Evolutionary conservation across 2,797 vertebrate genomes (phyloP).

Genomic region (Rhadinocentrus ornatus): DNA sequence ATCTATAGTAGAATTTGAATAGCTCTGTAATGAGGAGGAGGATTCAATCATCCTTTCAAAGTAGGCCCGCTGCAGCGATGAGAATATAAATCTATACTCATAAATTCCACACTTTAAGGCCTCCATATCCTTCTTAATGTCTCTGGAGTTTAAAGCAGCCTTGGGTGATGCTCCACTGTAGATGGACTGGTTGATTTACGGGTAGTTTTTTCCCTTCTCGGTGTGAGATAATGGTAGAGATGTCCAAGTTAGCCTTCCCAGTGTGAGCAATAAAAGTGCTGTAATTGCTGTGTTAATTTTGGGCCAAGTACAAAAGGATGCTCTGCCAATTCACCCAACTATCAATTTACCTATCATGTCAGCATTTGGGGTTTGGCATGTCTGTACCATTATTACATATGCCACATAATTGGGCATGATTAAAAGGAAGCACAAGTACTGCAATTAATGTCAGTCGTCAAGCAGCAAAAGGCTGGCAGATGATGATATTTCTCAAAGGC

Average conservation of each 20-base stretch:
- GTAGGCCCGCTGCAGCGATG: conserved; percentile 68
- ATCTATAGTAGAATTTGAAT: conserved; percentile 74
- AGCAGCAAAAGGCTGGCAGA: conserved; percentile 69
- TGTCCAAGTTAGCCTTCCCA: conserved; percentile 63
- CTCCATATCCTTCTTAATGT: conserved; percentile 70
- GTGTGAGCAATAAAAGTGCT: conserved; percentile 68
- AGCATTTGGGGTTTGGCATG: conserved; percentile 62
- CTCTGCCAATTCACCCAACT: conserved; percentile 74
- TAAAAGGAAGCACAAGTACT: conserved; percentile 82
- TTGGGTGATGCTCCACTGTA: conserved; percentile 53
- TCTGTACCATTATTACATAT: conserved; percentile 79
- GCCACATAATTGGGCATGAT: conserved; percentile 82
- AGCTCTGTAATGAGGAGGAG: conserved; percentile 73
- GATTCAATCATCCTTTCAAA: conserved; percentile 77
- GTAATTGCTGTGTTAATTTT: conserved; percentile 82
- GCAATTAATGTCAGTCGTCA: conserved; percentile 86
- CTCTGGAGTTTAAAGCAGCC: conserved; percentile 62
- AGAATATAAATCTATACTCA: conserved; percentile 71
- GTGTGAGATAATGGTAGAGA: conserved; percentile 58
- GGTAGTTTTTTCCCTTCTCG: conserved; percentile 30
- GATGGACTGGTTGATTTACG: conserved; percentile 60
- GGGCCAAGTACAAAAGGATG: conserved; percentile 73
- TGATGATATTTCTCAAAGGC: conserved; percentile 71
- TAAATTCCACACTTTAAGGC: conserved; percentile 73
- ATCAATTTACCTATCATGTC: conserved; percentile 84